These are phyloP conservation scores for Ciona savignyi DNA, from an alignment of 23 tunicate species.

Conservation along the genomic window DNA sequence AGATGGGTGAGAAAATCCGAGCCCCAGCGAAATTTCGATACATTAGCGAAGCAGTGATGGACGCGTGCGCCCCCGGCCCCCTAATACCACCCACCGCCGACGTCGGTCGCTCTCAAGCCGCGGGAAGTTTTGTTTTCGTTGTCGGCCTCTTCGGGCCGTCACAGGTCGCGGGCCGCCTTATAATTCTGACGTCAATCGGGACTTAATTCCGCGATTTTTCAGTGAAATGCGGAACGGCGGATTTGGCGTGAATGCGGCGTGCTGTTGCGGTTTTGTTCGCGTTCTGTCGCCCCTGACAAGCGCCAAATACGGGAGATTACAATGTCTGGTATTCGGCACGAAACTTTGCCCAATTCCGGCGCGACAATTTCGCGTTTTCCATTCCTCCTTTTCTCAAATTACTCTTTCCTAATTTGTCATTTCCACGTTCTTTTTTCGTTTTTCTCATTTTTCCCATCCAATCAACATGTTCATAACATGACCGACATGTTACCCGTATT, in stretches of 20 bases:
- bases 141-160: neutral
- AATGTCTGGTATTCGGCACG: too few relatives aligned
- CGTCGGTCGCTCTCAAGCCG: neutral
- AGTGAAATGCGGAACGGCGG: neutral
- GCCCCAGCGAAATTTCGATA: neutral
- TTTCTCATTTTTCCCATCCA: too few relatives aligned
- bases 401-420: too few relatives aligned
- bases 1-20: too few relatives aligned
- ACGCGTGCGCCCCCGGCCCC: neutral
- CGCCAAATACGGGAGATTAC: too few relatives aligned
- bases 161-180: neutral
- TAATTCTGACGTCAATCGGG: neutral
- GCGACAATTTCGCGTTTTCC: too few relatives aligned
- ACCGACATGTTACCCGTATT: too few relatives aligned
- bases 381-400: too few relatives aligned
- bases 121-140: neutral
- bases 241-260: neutral
- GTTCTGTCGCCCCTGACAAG: too few relatives aligned
- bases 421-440: too few relatives aligned
- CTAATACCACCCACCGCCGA: neutral
- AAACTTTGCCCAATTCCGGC: too few relatives aligned
- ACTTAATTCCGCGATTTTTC: neutral
- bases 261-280: neutral
- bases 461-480: too few relatives aligned
- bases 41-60: neutral